Percentiles rank a stretch among this genome's conserved stretches.
These are phyloP conservation scores for Eueides isabella DNA, from an alignment of 1,140 invertebrate genomes.

Conservation along the genomic window DNA sequence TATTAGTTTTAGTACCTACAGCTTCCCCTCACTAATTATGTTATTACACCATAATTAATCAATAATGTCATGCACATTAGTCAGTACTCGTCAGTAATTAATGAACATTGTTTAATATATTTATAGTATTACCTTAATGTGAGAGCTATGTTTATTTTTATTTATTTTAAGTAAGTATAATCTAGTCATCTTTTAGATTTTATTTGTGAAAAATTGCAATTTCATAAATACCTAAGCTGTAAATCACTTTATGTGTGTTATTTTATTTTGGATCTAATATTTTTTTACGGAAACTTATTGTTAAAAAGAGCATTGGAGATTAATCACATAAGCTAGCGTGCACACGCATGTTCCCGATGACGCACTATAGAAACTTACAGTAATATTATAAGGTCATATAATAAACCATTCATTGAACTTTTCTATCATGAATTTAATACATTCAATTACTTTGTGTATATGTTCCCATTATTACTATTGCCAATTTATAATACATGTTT, in stretches of 20 bases:
- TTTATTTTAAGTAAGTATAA: background rate
- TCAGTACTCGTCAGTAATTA: slow-evolving; percentile 16
- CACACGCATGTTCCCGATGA: slow-evolving; percentile 31
- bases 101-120: slow-evolving; percentile 12
- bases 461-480: background rate
- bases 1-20: slow-evolving; percentile 31
- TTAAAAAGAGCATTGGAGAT: slow-evolving; percentile 15
- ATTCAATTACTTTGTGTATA: background rate
- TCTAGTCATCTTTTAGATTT: background rate
- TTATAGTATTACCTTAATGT: background rate
- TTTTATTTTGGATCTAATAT: background rate
- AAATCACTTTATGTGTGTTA: background rate
- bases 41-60: slow-evolving; percentile 13
- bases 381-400: slow-evolving; percentile 6
- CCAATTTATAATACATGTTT: background rate
- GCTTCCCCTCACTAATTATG: slow-evolving; percentile 16
- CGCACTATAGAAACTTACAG: slow-evolving; percentile 21
- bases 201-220: background rate
- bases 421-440: background rate
- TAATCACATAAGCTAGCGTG: slow-evolving; percentile 23
- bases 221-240: background rate
- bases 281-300: background rate
- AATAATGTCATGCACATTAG: slow-evolving; percentile 28
- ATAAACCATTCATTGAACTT: background rate
- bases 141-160: background rate